Percentiles rank a stretch among this genome's conserved stretches.
Conservation (phyloP, 1,140 invertebrate species). For the Dendroctonus valens region DNA sequence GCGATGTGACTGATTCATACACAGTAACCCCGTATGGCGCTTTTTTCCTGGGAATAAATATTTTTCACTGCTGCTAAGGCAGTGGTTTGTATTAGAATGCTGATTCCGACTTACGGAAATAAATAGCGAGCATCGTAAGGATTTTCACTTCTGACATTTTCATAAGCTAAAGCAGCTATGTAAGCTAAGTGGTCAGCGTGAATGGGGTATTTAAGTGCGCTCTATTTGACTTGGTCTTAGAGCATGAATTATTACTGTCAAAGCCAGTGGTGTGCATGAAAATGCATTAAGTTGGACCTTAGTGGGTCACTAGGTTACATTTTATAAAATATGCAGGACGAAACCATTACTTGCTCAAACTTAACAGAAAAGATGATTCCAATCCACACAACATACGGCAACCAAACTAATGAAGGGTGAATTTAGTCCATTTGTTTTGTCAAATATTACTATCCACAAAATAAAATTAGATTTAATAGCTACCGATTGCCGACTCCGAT, state of each 20-base stretch:
- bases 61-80: conserved; percentile 24
- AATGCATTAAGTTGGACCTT: no score
- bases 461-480: no score
- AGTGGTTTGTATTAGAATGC: conserved; percentile 31
- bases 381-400: no score
- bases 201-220: conserved; percentile 31
- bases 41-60: conserved; percentile 28
- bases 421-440: no score
- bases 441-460: no score
- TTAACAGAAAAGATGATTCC: no score
- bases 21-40: conserved; percentile 21
- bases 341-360: no score
- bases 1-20: conserved; percentile 21
- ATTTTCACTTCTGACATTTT: conserved; percentile 33
- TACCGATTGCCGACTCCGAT: no score
- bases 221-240: conserved; percentile 28
- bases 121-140: conserved; percentile 27
- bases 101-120: conserved; percentile 31
- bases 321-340: no score
- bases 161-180: conserved; percentile 29
- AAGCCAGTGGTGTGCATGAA: no score
- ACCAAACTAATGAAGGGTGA: no score
- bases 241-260: conserved; percentile 27
- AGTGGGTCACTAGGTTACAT: no score
- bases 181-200: conserved; percentile 33